These are phyloP conservation scores for Diuraphis noxia DNA, from an alignment of 1,140 invertebrate species.

Conservation along the genomic window DNA sequence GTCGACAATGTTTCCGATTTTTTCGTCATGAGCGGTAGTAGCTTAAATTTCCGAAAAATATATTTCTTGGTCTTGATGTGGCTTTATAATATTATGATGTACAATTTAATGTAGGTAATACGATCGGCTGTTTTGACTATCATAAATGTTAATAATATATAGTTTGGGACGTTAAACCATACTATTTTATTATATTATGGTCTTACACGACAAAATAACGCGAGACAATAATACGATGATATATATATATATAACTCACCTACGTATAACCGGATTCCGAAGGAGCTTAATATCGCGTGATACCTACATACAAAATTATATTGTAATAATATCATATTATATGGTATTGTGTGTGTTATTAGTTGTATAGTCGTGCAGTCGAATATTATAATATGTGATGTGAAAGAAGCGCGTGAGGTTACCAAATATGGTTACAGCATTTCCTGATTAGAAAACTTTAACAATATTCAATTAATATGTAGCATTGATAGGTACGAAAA, in stretches of 20 bases:
- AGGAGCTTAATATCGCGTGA: neutral
- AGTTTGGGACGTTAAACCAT: constrained; percentile 23
- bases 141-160: neutral
- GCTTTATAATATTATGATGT: neutral
- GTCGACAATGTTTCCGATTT: no score
- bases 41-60: no score
- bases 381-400: neutral
- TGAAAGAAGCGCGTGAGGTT: neutral
- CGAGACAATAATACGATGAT: neutral
- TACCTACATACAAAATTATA: neutral
- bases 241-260: neutral
- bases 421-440: constrained; percentile 1
- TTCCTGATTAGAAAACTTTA: neutral
- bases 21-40: no score
- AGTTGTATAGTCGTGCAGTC: neutral
- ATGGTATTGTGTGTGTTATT: neutral
- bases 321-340: neutral
- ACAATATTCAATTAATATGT: no score
- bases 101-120: neutral
- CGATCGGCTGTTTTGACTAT: neutral
- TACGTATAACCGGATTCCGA: constrained; percentile 38
- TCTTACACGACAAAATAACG: neutral
- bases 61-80: no score
- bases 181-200: neutral
- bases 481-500: no score